phyloP scores from a whole-genome alignment of 2,888 invertebrate species.

The Netelia virgata region DNA sequence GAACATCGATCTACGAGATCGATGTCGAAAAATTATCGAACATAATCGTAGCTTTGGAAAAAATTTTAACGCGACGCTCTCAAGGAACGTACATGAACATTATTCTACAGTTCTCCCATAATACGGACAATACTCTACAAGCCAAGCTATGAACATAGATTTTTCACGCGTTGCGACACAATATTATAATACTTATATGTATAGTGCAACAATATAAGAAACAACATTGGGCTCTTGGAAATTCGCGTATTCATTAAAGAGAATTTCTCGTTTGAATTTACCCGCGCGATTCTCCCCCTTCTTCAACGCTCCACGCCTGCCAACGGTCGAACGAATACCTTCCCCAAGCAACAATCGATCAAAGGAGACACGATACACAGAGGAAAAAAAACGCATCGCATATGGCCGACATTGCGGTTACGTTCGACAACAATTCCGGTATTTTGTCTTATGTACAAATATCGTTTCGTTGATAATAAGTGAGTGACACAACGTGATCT shows the following conservation, averaged over 20 bases:
- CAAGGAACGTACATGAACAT: conserved; percentile 76
- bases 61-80: conserved; percentile 74
- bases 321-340: background rate
- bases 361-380: background rate
- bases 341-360: conserved; percentile 20
- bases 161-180: conserved; percentile 17
- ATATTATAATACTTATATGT: conserved; percentile 9
- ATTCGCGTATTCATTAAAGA: background rate
- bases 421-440: conserved; percentile 66
- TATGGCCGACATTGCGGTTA: conserved; percentile 65
- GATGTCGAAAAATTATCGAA: conserved; percentile 73
- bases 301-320: background rate
- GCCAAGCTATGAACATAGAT: conserved; percentile 78
- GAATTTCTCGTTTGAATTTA: background rate
- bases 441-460: conserved; percentile 42
- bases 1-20: conserved; percentile 72
- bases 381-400: conserved; percentile 48
- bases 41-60: conserved; percentile 75
- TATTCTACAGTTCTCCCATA: conserved; percentile 71
- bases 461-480: conserved; percentile 23
- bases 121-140: conserved; percentile 72
- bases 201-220: conserved; percentile 4
- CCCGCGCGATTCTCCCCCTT: background rate
- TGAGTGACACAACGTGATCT: conserved; percentile 5
- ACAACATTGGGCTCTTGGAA: conserved; percentile 1